Percentiles rank a stretch among this genome's conserved stretches.
Conservation (phyloP, 2,113 vertebrate species). For the Muntiacus muntjak region DNA sequence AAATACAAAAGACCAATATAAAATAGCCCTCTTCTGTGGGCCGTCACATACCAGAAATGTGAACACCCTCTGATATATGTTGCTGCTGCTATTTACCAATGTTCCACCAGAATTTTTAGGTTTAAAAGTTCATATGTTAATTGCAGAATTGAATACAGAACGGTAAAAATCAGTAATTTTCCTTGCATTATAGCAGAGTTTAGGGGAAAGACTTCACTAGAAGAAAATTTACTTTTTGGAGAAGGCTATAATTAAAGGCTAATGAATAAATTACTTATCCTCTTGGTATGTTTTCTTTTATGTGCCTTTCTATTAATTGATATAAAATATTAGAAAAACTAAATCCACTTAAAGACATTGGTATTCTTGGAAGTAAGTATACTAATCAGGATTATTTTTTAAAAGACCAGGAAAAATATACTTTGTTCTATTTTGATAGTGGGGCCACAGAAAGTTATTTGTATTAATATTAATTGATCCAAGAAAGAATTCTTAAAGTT, state of each 20-base stretch:
- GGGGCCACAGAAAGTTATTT: neutral
- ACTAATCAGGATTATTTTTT: neutral
- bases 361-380: neutral
- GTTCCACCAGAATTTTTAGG: conserved; percentile 44
- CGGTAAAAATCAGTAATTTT: neutral
- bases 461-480: neutral
- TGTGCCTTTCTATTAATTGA: neutral
- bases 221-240: conserved; percentile 7
- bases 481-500: neutral
- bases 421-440: neutral
- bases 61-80: conserved; percentile 62
- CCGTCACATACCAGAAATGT: conserved; percentile 53
- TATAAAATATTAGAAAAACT: neutral
- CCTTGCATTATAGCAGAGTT: neutral
- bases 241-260: neutral
- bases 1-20: conserved; percentile 72
- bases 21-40: conserved; percentile 67
- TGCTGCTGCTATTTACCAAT: conserved; percentile 65
- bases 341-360: neutral
- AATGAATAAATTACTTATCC: neutral
- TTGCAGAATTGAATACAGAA: conserved; percentile 58
- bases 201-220: neutral
- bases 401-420: neutral
- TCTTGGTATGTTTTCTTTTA: neutral
- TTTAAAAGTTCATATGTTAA: conserved; percentile 80